A percentile compares a stretch with the other conserved stretches of the same genome.
Conservation (phyloP, 1,140 invertebrate genomes). For the Chlorops oryzae region DNA sequence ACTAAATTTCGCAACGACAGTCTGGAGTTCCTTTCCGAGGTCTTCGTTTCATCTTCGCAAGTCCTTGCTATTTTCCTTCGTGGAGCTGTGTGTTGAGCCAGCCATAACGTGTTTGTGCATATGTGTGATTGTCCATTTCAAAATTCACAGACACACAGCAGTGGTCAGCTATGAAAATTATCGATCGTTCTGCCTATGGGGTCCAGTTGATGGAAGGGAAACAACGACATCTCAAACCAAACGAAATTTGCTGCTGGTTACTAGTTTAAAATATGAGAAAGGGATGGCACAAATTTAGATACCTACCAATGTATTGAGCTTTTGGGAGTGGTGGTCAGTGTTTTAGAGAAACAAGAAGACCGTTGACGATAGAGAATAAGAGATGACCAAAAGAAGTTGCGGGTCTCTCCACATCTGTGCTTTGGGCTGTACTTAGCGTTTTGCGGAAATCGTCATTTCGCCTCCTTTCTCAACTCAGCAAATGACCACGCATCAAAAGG, state of each 20-base stretch:
- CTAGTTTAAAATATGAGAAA: too few relatives aligned
- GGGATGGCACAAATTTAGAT: too few relatives aligned
- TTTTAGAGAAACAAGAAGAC: constrained; percentile 12
- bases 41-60: constrained; percentile 48
- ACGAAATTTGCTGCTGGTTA: too few relatives aligned
- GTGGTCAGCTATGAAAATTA: constrained; percentile 48
- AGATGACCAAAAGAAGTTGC: constrained; percentile 46
- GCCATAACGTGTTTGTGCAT: constrained; percentile 24
- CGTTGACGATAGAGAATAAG: constrained; percentile 28
- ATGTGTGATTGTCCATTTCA: constrained; percentile 44
- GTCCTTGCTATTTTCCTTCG: constrained; percentile 34
- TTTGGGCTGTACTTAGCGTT: constrained; percentile 25
- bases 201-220: too few relatives aligned
- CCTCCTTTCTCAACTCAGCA: not conserved
- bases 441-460: constrained; percentile 42
- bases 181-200: constrained; percentile 47
- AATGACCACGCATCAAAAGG: constrained; percentile 6
- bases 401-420: constrained; percentile 39
- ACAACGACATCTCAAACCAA: not conserved
- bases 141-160: constrained; percentile 46
- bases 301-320: too few relatives aligned
- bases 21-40: constrained; percentile 39
- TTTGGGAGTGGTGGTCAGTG: too few relatives aligned
- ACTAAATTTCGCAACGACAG: constrained; percentile 47
- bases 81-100: constrained; percentile 17